Conservation (phyloP, 2,797 vertebrate genomes). For the Coregonus ussuriensis region DNA sequence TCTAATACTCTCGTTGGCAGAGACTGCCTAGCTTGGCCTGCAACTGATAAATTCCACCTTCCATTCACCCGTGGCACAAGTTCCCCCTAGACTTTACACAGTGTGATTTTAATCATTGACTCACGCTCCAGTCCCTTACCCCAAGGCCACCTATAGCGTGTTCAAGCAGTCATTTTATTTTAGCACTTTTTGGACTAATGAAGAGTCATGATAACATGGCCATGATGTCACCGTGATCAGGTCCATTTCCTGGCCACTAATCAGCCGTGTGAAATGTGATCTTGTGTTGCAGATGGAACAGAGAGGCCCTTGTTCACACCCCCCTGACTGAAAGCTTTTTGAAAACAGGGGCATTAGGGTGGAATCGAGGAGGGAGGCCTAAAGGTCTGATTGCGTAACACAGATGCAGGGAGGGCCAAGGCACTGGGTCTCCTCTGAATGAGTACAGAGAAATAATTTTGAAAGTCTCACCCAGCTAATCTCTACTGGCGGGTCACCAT, state of each 20-base stretch:
- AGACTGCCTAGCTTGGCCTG: too few species aligned
- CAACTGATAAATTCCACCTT: too few species aligned
- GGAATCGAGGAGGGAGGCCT: constrained; percentile 16
- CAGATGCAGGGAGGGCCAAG: constrained; percentile 19
- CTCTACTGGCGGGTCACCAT: neutral
- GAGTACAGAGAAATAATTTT: neutral
- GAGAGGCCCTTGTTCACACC: constrained; percentile 31
- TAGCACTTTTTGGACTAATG: too few species aligned
- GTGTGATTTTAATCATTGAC: too few species aligned
- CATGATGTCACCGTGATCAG: neutral
- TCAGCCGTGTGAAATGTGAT: constrained; percentile 28
- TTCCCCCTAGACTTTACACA: too few species aligned
- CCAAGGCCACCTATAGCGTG: neutral
- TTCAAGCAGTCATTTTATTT: neutral
- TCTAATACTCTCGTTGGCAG: too few species aligned
- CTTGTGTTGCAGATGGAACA: constrained; percentile 33
- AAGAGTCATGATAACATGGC: too few species aligned
- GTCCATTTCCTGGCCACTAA: constrained; percentile 17
- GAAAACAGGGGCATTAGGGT: constrained; percentile 16
- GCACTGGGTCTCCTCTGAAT: neutral
- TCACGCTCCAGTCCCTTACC: too few species aligned
- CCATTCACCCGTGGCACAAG: too few species aligned
- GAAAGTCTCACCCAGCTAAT: neutral
- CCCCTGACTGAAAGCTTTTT: constrained; percentile 32
- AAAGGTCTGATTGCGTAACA: constrained; percentile 50